Conservation (phyloP, 2,888 invertebrate species). For the Pandemis corylana region DNA sequence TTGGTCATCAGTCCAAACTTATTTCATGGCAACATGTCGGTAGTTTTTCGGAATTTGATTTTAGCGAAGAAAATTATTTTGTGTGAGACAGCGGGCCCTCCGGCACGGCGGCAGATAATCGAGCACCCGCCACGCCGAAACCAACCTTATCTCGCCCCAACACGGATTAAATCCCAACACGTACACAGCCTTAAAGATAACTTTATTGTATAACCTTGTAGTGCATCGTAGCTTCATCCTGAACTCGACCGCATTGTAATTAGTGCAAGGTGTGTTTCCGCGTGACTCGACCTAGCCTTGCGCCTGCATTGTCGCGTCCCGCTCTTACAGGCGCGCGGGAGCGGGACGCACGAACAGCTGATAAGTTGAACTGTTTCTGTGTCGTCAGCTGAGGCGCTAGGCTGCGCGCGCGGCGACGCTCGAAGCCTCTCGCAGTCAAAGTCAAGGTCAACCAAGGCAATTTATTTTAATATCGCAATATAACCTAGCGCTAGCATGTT, state of each 20-base stretch:
- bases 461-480: no score
- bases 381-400: not conserved
- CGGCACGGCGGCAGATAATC: not conserved
- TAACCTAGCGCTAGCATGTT: no score
- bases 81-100: slow-evolving; percentile 2
- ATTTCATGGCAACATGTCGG: no score
- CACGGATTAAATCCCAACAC: not conserved
- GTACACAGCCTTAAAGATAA: not conserved
- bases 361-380: not conserved
- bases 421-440: not conserved
- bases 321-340: not conserved
- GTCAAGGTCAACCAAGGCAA: no score
- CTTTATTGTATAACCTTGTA: not conserved
- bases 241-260: not conserved
- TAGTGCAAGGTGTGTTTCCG: not conserved
- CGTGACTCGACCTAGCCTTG: slow-evolving; percentile 1
- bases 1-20: no score
- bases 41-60: no score
- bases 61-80: not conserved
- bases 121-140: not conserved
- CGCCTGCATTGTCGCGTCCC: not conserved
- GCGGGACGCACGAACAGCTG: slow-evolving; percentile 13
- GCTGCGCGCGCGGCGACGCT: not conserved
- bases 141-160: not conserved
- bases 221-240: not conserved